phyloP scores from a whole-genome alignment of 2,888 invertebrate species.

The Thyatira batis region DNA sequence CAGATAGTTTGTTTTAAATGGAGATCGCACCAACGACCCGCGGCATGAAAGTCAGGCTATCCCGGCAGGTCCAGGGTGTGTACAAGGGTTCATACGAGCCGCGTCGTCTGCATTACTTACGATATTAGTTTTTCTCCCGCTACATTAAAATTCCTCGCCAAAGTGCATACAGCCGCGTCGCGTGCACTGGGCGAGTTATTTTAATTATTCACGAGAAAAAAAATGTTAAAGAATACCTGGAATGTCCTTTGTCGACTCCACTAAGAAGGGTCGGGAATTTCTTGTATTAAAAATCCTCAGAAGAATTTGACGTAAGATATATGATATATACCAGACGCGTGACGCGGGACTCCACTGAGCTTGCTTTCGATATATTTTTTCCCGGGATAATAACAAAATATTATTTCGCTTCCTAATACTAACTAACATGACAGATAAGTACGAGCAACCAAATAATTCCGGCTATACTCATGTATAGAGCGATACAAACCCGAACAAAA shows the following conservation, averaged over 20 bases:
- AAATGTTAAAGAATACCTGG: background rate
- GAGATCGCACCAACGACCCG: too few relatives aligned
- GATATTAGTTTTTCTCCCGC: conserved; percentile 4
- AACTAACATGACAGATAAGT: too few relatives aligned
- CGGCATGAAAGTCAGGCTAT: too few relatives aligned
- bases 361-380: too few relatives aligned
- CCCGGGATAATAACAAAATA: too few relatives aligned
- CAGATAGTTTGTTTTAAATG: too few relatives aligned
- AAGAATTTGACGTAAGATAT: background rate
- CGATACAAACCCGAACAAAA: conserved; percentile 33
- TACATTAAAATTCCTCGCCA: conserved; percentile 10
- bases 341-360: background rate
- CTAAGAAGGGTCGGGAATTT: background rate
- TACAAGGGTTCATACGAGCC: too few relatives aligned
- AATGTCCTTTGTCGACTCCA: background rate
- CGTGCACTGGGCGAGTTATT: background rate
- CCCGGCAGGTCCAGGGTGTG: too few relatives aligned
- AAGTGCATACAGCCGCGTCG: background rate
- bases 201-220: background rate
- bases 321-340: background rate
- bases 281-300: background rate
- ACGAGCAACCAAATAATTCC: too few relatives aligned
- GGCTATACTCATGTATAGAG: too few relatives aligned
- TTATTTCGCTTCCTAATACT: too few relatives aligned
- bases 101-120: background rate